Conservation (phyloP, 2,797 vertebrate genomes). For the Petrocephalus schoutedeni region DNA sequence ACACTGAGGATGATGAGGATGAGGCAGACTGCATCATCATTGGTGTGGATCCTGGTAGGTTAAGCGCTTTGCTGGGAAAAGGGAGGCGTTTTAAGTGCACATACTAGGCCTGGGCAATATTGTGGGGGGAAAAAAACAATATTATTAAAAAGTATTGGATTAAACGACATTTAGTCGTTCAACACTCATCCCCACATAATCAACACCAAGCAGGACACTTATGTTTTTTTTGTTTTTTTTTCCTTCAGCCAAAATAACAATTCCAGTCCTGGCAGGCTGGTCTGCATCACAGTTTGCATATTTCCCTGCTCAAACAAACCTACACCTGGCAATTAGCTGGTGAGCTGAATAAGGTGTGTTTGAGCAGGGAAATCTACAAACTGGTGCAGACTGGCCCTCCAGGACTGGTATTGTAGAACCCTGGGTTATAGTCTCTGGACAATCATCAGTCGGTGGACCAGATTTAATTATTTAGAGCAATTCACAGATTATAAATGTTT, state of each 20-base stretch:
- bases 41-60: constrained; percentile 63
- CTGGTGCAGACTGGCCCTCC: too few relatives aligned
- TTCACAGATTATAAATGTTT: neutral
- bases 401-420: too few relatives aligned
- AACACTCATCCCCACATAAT: neutral
- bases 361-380: too few relatives aligned
- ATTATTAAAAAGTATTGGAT: neutral
- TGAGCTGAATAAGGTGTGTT: too few relatives aligned
- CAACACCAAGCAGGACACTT: neutral
- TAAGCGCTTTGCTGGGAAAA: neutral
- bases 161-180: neutral
- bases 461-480: neutral
- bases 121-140: neutral
- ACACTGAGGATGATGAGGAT: constrained; percentile 88
- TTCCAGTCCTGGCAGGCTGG: too few relatives aligned
- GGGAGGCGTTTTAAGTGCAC: neutral
- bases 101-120: neutral
- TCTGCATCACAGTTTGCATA: too few relatives aligned
- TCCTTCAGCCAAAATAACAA: too few relatives aligned
- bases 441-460: neutral
- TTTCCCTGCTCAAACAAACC: too few relatives aligned
- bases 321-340: too few relatives aligned
- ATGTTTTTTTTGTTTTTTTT: neutral
- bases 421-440: neutral
- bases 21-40: constrained; percentile 76